phyloP scores from a whole-genome alignment of 2,113 vertebrate genomes.

The Mellivora capensis region DNA sequence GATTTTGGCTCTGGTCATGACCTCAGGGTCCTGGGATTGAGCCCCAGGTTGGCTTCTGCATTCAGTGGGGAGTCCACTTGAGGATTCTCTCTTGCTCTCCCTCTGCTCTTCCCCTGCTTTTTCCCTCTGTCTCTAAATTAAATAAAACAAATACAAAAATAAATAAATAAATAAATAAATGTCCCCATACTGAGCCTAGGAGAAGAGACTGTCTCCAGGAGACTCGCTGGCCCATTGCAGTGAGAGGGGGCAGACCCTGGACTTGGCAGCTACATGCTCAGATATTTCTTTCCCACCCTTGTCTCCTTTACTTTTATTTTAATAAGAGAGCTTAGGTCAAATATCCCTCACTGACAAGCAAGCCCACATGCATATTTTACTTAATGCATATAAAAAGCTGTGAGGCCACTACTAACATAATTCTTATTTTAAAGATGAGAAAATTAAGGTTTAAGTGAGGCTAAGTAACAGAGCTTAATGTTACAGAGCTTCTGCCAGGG shows the following conservation, averaged over 20 bases:
- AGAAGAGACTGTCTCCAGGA: no score
- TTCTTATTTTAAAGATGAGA: background rate
- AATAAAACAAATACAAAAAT: background rate
- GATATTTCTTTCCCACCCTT: background rate
- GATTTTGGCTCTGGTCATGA: background rate
- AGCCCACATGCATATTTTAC: background rate
- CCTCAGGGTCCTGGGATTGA: background rate
- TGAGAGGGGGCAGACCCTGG: background rate
- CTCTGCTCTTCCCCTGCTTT: background rate
- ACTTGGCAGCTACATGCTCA: no score
- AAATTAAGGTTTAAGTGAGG: background rate
- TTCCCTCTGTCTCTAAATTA: background rate
- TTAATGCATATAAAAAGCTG: background rate
- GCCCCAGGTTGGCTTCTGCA: background rate
- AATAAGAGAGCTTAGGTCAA: background rate
- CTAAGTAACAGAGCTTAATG: background rate
- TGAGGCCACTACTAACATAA: background rate
- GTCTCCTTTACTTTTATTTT: background rate
- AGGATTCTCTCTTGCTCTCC: background rate
- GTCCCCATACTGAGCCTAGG: no score
- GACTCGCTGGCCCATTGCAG: background rate
- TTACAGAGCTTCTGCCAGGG: no score
- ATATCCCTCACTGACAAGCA: background rate
- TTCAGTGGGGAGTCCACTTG: background rate
- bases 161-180: background rate